Evolutionary conservation across 1,140 invertebrate genomes (phyloP), one percentile per base, ranked within the genome.

Genomic region (Steinernema feltiae): DNA sequence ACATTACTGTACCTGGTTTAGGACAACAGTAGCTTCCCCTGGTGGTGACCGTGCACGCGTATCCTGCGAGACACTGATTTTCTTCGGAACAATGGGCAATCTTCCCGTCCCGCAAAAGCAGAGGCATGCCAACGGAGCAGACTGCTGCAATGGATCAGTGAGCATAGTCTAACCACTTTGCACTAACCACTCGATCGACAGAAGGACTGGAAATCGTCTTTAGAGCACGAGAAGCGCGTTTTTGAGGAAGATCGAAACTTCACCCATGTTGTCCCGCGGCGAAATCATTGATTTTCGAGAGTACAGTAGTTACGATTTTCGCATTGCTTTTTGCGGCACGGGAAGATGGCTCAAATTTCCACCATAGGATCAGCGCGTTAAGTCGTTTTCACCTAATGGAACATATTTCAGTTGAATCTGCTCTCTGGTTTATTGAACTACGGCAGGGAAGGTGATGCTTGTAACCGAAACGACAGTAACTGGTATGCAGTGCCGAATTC

Each of bases 1-100:
- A 1, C 18, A 27, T 30, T 74, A 21, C 1, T 1, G 29, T 30
- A 71, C 30, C 7, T 1, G 75, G 48, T 24, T 73, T 76, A 2
- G 75, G 75, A 29, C 75, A 76, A 27, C 75, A 76, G 41, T 76
- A 76, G 69, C 63, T 76, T 69, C 75, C 75, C 27, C 73, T 27
- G 32, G 48, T 32, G 30, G 75, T 76, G 30, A 30, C 31, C 18
- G 73, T 70, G 24, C 75, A 76, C 24, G 15, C 29, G 75, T 76
- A 76, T 0, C 75, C 75, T 24, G 72, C 72, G 0, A 76, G 27
- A 48, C 75, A 76, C 1, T 35, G 35, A 29, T 24, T 75, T 12
- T 76, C 48, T 21, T 76, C 75, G 1, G 41, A 17, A 24, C 75
- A 76, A 29, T 72, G 73, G n/a, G 75, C 75, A 0, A 76, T 2